These are phyloP conservation scores for Gymnogyps californianus DNA, from an alignment of 2,113 vertebrate genomes.

Conservation along the genomic window DNA sequence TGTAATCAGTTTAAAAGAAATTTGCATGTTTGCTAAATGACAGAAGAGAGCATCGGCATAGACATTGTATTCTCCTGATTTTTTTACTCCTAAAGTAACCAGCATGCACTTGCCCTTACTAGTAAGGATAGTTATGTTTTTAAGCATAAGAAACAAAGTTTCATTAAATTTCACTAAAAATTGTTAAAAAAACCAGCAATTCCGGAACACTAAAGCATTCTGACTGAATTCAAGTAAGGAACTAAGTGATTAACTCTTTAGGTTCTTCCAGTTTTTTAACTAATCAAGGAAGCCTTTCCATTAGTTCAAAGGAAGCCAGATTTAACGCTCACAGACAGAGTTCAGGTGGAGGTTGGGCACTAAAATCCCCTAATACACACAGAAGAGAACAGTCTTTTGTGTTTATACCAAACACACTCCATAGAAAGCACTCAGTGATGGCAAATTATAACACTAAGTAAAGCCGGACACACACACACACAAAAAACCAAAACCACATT, in stretches of 20 bases:
- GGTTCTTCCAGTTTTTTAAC: neutral
- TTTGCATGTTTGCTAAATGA: neutral
- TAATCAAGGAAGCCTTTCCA: neutral
- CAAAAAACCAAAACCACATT: rapidly evolving
- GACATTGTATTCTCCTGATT: neutral
- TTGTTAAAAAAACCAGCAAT: neutral
- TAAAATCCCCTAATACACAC: neutral
- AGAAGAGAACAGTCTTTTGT: neutral
- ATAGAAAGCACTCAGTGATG: neutral
- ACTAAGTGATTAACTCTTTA: neutral
- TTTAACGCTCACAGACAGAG: neutral
- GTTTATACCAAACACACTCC: neutral
- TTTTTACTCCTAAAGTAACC: neutral
- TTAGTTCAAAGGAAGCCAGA: neutral
- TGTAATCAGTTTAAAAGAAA: neutral
- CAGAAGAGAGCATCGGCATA: neutral
- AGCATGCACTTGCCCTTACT: neutral
- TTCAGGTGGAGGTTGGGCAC: neutral
- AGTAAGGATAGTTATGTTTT: neutral
- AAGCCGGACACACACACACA: neutral
- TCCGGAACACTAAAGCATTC: neutral
- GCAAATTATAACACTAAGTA: neutral
- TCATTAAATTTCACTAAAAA: neutral
- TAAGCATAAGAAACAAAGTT: neutral
- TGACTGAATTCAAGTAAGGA: neutral